A percentile compares a stretch with the other conserved stretches of the same genome.
Conservation (phyloP, 2,797 vertebrate species). For the Diceros bicornis region DNA sequence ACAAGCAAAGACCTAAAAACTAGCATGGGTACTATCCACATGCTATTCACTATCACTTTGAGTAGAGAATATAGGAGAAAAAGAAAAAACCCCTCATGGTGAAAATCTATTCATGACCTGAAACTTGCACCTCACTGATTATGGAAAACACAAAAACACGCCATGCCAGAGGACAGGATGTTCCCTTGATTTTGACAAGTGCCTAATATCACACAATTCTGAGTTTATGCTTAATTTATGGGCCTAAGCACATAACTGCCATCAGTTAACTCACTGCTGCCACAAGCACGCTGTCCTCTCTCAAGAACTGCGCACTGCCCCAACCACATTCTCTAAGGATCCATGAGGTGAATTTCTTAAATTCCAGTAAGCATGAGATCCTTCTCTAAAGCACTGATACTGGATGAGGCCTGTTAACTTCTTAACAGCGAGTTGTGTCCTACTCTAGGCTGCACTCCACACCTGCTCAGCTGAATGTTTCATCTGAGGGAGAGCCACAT, state of each 20-base stretch:
- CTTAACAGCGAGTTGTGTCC: not conserved
- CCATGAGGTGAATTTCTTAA: not conserved
- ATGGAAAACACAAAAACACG: not conserved
- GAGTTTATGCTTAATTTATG: constrained; percentile 7
- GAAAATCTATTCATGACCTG: not conserved
- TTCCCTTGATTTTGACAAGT: constrained; percentile 30
- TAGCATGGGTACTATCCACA: not conserved
- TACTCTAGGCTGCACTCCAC: not conserved
- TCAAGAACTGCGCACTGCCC: not conserved
- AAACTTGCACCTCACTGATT: not conserved
- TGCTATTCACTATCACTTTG: constrained; percentile 1
- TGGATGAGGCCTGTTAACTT: not conserved
- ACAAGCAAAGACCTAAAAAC: constrained; percentile 30
- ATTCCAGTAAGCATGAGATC: not conserved
- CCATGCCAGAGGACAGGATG: not conserved
- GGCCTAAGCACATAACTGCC: not conserved
- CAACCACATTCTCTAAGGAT: constrained; percentile 12
- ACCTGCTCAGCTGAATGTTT: not conserved
- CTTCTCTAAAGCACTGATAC: not conserved
- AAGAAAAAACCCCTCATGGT: not conserved
- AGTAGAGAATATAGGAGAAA: not conserved
- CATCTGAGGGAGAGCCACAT: not conserved
- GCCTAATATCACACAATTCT: constrained; percentile 43
- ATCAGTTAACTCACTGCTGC: constrained; percentile 23
- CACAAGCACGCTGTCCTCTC: not conserved